phyloP scores from a whole-genome alignment of 2,797 vertebrate genomes.

The Ctenochaetus hawaiiensis region DNA sequence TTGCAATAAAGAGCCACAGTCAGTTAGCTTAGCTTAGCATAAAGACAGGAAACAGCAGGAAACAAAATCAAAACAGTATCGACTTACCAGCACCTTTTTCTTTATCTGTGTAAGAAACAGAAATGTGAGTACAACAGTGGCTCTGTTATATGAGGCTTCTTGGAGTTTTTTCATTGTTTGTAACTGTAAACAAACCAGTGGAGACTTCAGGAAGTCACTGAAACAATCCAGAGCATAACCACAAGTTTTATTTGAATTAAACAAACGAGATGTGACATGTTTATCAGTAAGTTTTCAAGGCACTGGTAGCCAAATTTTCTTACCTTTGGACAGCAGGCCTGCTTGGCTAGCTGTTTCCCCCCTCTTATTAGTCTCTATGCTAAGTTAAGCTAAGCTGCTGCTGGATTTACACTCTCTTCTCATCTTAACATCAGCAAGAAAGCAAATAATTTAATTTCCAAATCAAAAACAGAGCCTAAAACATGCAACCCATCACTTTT shows the following conservation, averaged over 20 bases:
- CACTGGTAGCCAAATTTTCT: background rate
- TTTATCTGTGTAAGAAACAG: too few species aligned
- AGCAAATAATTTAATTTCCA: too few species aligned
- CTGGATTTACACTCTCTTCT: background rate
- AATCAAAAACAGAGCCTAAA: too few species aligned
- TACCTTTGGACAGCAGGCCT: background rate
- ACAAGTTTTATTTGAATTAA: background rate
- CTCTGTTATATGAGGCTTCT: too few species aligned
- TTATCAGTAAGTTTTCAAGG: background rate
- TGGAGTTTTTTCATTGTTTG: background rate
- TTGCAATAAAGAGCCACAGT: background rate
- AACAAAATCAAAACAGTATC: background rate
- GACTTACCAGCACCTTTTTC: too few species aligned
- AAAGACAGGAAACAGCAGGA: background rate
- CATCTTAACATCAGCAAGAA: background rate
- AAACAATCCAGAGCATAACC: background rate
- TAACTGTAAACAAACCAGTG: background rate
- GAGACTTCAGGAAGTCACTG: background rate
- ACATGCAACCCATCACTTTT: too few species aligned
- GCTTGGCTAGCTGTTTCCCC: background rate
- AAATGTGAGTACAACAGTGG: too few species aligned
- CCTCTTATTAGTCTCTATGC: background rate
- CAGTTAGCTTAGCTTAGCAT: background rate
- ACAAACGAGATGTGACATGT: background rate
- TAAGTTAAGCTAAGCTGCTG: slow-evolving; percentile 1